Evolutionary conservation across 2,888 invertebrate genomes (phyloP).

Genomic region (Hypena proboscidalis): DNA sequence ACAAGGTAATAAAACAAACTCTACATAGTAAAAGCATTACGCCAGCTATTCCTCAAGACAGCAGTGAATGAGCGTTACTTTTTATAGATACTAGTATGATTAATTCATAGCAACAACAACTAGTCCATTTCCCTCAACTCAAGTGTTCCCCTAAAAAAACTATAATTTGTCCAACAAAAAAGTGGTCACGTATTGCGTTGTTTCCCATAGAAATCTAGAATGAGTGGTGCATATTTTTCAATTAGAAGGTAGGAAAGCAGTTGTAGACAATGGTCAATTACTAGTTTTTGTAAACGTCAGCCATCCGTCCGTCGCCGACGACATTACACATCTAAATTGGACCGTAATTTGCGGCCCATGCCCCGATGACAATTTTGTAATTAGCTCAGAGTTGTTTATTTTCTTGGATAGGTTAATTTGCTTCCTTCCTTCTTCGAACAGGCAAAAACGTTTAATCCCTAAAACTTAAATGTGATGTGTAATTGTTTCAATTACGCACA

Average conservation of each 20-base stretch:
- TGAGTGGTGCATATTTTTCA: slow-evolving; percentile 43
- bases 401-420: slow-evolving; percentile 32
- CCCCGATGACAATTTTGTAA: slow-evolving; percentile 69
- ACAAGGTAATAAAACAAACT: neutral
- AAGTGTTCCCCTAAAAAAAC: slow-evolving; percentile 11
- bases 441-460: slow-evolving; percentile 9
- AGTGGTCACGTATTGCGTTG: neutral
- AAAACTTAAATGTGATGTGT: neutral
- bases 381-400: slow-evolving; percentile 66
- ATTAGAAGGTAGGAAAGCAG: slow-evolving; percentile 48
- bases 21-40: neutral
- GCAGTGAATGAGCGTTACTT: too few species aligned
- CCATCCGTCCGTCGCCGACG: slow-evolving; percentile 44
- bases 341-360: slow-evolving; percentile 64
- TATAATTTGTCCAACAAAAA: slow-evolving; percentile 23
- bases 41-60: too few species aligned
- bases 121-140: slow-evolving; percentile 1
- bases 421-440: slow-evolving; percentile 24
- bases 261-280: slow-evolving; percentile 58
- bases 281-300: slow-evolving; percentile 58
- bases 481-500: too few species aligned
- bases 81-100: slow-evolving; percentile 3
- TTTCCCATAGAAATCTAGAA: slow-evolving; percentile 38
- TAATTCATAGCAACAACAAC: slow-evolving; percentile 10
- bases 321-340: slow-evolving; percentile 74